Evolutionary conservation across 2,888 invertebrate species (phyloP), one percentile per base, ranked within the genome.

Genomic region (Heliothis peltigera): DNA sequence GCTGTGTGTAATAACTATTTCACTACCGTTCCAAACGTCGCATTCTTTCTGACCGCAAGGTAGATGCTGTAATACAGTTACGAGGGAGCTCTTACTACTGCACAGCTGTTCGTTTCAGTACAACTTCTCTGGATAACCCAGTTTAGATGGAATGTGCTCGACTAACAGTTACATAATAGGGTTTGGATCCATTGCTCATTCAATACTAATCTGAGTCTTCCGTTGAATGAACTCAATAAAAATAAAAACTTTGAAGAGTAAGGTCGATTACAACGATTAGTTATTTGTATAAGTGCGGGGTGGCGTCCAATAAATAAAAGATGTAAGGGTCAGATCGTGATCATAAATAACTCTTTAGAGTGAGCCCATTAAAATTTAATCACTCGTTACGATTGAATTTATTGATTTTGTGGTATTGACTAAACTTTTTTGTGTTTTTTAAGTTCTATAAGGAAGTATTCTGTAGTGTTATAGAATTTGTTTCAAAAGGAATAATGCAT

Each of bases 351-450:
- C 80, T 79, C 81, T 19, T 64, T 83, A 83, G 84, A 87, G 87
- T 87, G 86, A 85, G 77, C 81, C 89, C 82, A 90, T 90, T 90
- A 89, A 89, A 89, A 87, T 89, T 88, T 91, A 92, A 91, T 90
- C 89, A 89, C 87, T 84, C 83, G 80, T 87, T 87, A 79, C 85
- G 82, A 84, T 88, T 78, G 83, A 82, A 89, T 91, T 91, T 91
- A 92, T 92, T 91, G 88, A 89, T 90, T 90, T 60, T 64, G 54
- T 64, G 39, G 43, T 62, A 51, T 21, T 74, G 53, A 51, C 51
- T 46, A 6, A 43, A 49, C 10, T 15, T 19, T 53, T 48, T 56
- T 58, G n/a, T 57, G 32, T 44, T 44, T 21, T 5, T 44, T 44
- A 35, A n/a, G 44, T 42, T 52, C 43, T 19, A n/a, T 21, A 19